Conservation (phyloP, 2,797 vertebrate genomes). For the Sebastes nivosus region DNA sequence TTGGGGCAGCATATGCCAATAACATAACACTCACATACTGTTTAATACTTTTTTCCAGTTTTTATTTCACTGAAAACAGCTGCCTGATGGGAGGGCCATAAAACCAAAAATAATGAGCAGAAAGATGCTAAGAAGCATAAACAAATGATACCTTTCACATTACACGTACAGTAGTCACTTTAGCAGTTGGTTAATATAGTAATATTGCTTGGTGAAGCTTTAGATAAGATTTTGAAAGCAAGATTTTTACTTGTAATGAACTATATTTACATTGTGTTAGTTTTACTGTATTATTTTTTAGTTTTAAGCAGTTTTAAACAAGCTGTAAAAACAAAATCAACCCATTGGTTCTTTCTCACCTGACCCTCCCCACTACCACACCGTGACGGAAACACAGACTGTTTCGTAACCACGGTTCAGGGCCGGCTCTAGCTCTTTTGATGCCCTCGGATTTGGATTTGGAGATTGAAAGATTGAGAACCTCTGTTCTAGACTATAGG, state of each 20-base stretch:
- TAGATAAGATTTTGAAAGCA: not conserved
- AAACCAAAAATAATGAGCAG: not conserved
- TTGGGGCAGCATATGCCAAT: not conserved
- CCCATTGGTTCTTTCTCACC: too few relatives aligned
- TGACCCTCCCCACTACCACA: too few relatives aligned
- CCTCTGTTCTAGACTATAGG: too few relatives aligned
- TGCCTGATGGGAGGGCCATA: not conserved
- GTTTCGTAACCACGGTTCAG: too few relatives aligned
- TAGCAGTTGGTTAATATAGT: not conserved
- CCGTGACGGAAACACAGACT: rapidly evolving
- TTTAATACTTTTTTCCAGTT: not conserved
- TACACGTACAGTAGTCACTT: not conserved
- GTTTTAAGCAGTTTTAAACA: too few relatives aligned
- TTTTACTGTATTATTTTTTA: too few relatives aligned
- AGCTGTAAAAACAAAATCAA: too few relatives aligned
- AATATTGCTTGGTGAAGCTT: not conserved
- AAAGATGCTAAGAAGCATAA: not conserved
- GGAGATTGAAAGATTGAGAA: too few relatives aligned
- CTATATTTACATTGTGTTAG: too few relatives aligned
- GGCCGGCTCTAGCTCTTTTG: too few relatives aligned
- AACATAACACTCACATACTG: not conserved
- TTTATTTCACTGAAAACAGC: not conserved
- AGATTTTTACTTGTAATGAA: not conserved
- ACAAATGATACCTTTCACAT: not conserved
- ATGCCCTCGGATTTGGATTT: too few relatives aligned